These are phyloP conservation scores for Pseudorectes ferrugineus DNA, from an alignment of 2,113 vertebrate genomes.

Conservation along the genomic window DNA sequence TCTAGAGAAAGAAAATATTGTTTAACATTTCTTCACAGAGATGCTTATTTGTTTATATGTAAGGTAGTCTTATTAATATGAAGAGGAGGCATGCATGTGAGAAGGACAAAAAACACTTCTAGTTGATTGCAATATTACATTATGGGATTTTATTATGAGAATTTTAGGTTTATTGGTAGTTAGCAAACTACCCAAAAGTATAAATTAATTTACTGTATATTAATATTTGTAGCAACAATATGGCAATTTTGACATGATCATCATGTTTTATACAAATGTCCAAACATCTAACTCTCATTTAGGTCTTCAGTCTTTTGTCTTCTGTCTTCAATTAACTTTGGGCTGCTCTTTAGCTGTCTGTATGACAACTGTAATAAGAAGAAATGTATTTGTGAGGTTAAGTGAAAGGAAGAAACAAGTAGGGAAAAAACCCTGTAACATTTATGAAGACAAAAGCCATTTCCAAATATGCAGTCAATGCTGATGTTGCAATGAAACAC, in stretches of 20 bases:
- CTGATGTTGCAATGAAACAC: neutral
- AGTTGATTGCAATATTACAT: neutral
- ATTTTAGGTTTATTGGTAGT: neutral
- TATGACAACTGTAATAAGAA: neutral
- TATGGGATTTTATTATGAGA: neutral
- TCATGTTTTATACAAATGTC: neutral
- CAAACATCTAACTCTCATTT: neutral
- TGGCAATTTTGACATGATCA: neutral
- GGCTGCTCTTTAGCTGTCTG: neutral
- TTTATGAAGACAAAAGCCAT: neutral
- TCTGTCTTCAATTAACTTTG: neutral
- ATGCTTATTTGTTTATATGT: rapidly evolving
- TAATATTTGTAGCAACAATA: neutral
- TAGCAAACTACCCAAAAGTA: neutral
- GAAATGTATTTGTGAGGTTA: neutral
- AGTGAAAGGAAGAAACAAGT: neutral
- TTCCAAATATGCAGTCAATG: neutral
- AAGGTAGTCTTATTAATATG: neutral
- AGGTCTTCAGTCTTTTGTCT: neutral
- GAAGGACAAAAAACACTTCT: neutral
- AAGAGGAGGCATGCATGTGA: neutral
- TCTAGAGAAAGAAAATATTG: neutral
- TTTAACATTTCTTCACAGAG: neutral
- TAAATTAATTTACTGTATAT: neutral
- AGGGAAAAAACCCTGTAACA: rapidly evolving